Percentiles rank a stretch among this genome's conserved stretches.
Conservation (phyloP, 1,140 invertebrate genomes). For the Atta colombica region DNA sequence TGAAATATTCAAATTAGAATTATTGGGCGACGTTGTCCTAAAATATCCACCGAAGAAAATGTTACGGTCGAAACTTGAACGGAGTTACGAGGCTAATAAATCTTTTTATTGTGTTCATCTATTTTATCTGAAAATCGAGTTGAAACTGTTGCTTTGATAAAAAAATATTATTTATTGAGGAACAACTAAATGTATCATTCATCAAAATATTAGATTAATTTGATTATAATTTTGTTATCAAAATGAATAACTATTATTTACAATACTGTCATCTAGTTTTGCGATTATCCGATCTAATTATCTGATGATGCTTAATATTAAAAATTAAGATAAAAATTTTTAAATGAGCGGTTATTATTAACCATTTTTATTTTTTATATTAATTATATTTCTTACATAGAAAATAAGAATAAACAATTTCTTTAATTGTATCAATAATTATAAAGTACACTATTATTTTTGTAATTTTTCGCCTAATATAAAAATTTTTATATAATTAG, state of each 20-base stretch:
- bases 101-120: conserved; percentile 60
- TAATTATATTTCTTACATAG: too few species aligned
- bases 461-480: too few species aligned
- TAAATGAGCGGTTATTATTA: too few species aligned
- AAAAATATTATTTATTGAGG: conserved; percentile 46
- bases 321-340: too few species aligned
- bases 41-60: conserved; percentile 6
- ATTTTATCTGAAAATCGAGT: conserved; percentile 49
- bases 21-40: background rate
- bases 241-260: conserved; percentile 59
- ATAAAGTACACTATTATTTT: too few species aligned
- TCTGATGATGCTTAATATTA: background rate
- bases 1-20: conserved; percentile 49
- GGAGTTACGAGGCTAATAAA: conserved; percentile 66
- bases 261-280: background rate
- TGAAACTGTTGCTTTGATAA: conserved; percentile 67
- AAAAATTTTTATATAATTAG: too few species aligned
- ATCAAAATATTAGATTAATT: conserved; percentile 48
- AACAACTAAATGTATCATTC: background rate
- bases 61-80: conserved; percentile 39
- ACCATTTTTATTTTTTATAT: too few species aligned
- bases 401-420: too few species aligned
- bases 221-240: conserved; percentile 62
- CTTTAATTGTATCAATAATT: too few species aligned
- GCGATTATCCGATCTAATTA: background rate